phyloP scores from a whole-genome alignment of 2,888 invertebrate genomes.

The Cosmorhoe ocellata region DNA sequence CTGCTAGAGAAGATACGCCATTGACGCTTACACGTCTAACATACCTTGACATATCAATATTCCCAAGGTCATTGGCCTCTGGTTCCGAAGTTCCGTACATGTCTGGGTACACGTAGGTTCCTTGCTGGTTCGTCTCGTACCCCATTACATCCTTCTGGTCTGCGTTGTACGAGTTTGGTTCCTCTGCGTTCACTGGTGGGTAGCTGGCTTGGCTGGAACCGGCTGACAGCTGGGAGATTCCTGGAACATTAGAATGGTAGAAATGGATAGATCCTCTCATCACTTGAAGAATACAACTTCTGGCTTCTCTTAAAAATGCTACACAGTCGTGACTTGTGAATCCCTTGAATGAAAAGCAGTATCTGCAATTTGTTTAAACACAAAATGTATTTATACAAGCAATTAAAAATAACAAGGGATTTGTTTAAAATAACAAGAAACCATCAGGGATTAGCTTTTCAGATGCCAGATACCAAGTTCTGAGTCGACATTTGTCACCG shows the following conservation, averaged over 20 bases:
- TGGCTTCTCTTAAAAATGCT: no score
- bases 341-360: no score
- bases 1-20: no score
- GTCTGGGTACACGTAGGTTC: conserved; percentile 69
- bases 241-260: conserved; percentile 69
- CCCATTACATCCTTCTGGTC: conserved; percentile 85
- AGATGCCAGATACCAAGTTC: conserved; percentile 2
- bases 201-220: conserved; percentile 75
- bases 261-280: no score
- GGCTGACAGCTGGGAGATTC: conserved; percentile 82
- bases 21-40: no score
- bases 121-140: conserved; percentile 71
- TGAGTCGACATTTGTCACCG: conserved; percentile 4
- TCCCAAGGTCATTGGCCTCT: conserved; percentile 69
- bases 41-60: conserved; percentile 76
- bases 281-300: no score
- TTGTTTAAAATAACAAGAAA: not conserved
- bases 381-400: not conserved
- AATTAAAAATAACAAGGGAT: no score
- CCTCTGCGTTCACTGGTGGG: conserved; percentile 86
- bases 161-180: conserved; percentile 69
- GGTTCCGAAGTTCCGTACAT: conserved; percentile 51
- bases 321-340: no score
- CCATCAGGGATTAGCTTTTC: conserved; percentile 5
- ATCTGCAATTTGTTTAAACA: no score